A percentile compares a stretch with the other conserved stretches of the same genome.
Evolutionary conservation across 2,797 vertebrate genomes (phyloP).

Genomic region (Sardinella longiceps): DNA sequence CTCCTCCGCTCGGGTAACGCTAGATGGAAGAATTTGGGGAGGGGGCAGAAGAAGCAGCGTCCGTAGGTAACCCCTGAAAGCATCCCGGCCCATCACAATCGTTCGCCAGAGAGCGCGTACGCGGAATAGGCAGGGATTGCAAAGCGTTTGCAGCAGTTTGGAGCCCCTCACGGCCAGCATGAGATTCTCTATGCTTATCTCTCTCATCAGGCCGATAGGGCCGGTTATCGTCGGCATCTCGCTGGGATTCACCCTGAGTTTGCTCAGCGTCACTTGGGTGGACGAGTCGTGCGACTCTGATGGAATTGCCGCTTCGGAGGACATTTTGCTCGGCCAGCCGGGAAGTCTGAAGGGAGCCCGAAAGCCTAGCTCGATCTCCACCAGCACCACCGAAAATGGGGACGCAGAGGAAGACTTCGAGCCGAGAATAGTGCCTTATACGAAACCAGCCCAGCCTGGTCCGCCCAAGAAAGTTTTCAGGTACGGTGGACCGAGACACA

Average conservation of each 20-base stretch:
- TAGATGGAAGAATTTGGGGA: slow-evolving; percentile 24
- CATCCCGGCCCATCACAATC: slow-evolving; percentile 4
- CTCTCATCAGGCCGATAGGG: slow-evolving; percentile 86
- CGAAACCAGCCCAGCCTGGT: slow-evolving; percentile 73
- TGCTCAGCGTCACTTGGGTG: slow-evolving; percentile 90
- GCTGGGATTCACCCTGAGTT: slow-evolving; percentile 91
- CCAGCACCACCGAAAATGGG: slow-evolving; percentile 59
- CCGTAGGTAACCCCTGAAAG: slow-evolving; percentile 22
- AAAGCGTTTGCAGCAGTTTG: neutral
- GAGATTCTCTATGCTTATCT: slow-evolving; percentile 85
- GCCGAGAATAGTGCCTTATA: slow-evolving; percentile 86
- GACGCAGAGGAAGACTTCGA: slow-evolving; percentile 79
- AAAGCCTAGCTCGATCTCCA: slow-evolving; percentile 85
- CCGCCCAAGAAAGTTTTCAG: slow-evolving; percentile 90
- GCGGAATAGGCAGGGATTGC: neutral
- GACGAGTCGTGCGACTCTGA: slow-evolving; percentile 83
- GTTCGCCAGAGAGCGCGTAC: neutral
- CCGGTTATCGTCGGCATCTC: slow-evolving; percentile 93
- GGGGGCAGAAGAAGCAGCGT: neutral
- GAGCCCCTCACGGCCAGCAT: slow-evolving; percentile 66
- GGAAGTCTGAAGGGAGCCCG: slow-evolving; percentile 78
- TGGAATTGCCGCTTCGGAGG: slow-evolving; percentile 51
- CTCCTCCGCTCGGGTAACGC: neutral
- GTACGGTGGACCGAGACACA: slow-evolving; percentile 61
- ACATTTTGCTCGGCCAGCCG: slow-evolving; percentile 53